Evolutionary conservation across 35 echinoderm and acorn worm genomes (phyloP), one percentile per base, ranked within the genome.

Genomic region (Stichopus chloronotus): DNA sequence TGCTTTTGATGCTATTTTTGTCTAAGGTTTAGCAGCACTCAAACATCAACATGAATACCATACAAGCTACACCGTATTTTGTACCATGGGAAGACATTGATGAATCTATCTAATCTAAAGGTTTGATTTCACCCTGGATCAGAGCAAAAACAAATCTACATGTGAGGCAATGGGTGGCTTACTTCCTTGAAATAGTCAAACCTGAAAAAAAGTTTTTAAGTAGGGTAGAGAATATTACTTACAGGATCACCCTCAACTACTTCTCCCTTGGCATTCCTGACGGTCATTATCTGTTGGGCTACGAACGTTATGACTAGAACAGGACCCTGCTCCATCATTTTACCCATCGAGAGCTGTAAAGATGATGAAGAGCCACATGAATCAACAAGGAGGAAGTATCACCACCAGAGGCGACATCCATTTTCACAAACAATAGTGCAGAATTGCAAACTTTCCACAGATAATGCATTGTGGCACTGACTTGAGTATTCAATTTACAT

Each of bases 271-370:
- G 81, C 63, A 58, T 98, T 98, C 71, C 93, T 90, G 8, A 98
- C 95, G 7, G 93, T 92, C 93, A 96, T 90, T 17, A 98, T 96
- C 81, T 98, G 97, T 79, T 98, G 97, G 83, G 95, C 95, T 63
- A 94, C 53, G 82, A 98, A 98, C 59, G 91, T 95, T 52, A 98
- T 96, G 72, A 98, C 91, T 20, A 98, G 61, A 17, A 98, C 97
- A 19, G 97, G 97, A 14, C 97, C 97, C 43, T 98, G 97, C 12
- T 98, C 97, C 97, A 98, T 98, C 97, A 98, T 98, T 76, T 98
- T 98, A 84, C 95, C 97, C 97, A 98, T 98, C 8, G 93, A 94
- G 71, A 98, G 79, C 97, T 98, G 79, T 81, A 68, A 55, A 58
- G 1, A 83, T 43, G 94, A 94, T 43, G 30, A 43, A 43, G 30